Conservation (phyloP, 2,888 invertebrate genomes). For the Nomada fabriciana region DNA sequence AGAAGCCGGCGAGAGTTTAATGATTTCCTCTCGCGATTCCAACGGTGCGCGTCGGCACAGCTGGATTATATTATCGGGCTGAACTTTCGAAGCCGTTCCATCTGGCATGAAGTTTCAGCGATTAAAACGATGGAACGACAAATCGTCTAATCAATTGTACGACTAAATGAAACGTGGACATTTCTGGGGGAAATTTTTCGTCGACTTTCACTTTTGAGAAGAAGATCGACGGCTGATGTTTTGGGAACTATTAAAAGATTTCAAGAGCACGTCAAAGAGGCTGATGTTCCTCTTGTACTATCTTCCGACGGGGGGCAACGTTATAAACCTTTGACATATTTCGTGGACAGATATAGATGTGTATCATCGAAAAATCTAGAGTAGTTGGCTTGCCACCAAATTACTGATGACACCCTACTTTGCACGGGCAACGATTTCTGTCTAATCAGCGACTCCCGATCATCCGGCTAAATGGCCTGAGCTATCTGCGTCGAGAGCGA, state of each 20-base stretch:
- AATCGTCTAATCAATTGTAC: not conserved
- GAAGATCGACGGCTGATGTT: not conserved
- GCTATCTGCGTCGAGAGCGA: constrained; percentile 28
- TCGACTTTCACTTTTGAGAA: not conserved
- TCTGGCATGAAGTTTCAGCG: constrained; percentile 10
- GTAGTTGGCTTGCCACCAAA: constrained; percentile 59
- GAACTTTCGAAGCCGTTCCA: constrained; percentile 8
- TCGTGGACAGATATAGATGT: constrained; percentile 13
- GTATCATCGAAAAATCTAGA: constrained; percentile 52
- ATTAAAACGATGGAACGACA: not conserved
- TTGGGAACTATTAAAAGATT: not conserved
- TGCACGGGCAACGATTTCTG: constrained; percentile 44
- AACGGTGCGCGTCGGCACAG: constrained; percentile 7
- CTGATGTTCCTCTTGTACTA: not conserved
- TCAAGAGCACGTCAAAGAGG: not conserved
- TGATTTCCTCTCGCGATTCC: constrained; percentile 37
- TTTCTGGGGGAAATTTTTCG: not conserved
- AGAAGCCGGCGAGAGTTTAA: constrained; percentile 31
- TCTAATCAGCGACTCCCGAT: constrained; percentile 57
- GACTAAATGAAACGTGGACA: too few species aligned
- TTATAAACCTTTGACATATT: constrained; percentile 46
- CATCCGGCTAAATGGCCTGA: constrained; percentile 41
- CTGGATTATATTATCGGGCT: constrained; percentile 17
- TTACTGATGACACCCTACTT: constrained; percentile 49
- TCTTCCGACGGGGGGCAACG: not conserved